A percentile compares a stretch with the other conserved stretches of the same genome.
These are phyloP conservation scores for Petromus typicus DNA, from an alignment of 2,113 vertebrate species.

Conservation along the genomic window DNA sequence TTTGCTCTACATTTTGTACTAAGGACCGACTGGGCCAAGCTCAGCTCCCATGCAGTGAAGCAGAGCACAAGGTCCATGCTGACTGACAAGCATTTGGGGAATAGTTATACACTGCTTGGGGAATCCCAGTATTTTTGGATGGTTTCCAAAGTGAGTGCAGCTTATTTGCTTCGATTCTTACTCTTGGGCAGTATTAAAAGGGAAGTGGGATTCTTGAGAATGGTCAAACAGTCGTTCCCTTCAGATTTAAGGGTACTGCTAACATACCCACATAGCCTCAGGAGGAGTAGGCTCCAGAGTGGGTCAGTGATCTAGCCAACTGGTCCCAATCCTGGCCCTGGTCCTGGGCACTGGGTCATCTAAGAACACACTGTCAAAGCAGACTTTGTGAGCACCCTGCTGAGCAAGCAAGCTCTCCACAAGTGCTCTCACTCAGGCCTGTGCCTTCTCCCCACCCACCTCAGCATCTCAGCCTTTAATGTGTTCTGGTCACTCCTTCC, in stretches of 20 bases:
- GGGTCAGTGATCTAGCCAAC: too few relatives aligned
- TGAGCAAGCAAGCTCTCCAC: background rate
- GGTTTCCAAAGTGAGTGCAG: background rate
- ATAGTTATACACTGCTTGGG: background rate
- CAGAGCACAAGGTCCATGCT: too few relatives aligned
- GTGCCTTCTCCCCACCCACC: background rate
- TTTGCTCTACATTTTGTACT: background rate
- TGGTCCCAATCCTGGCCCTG: background rate
- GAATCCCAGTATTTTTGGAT: background rate
- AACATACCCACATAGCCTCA: background rate
- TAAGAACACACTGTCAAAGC: background rate
- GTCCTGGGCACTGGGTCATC: background rate
- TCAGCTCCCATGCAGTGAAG: background rate
- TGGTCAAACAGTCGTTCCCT: background rate
- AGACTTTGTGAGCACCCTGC: background rate
- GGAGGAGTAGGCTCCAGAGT: background rate
- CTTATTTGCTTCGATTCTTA: background rate
- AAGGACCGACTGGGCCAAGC: background rate
- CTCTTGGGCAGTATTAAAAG: background rate
- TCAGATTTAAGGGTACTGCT: background rate
- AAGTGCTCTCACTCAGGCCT: background rate
- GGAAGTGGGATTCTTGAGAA: background rate
- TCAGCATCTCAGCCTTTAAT: background rate
- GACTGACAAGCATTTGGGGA: background rate
- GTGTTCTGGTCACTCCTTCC: background rate